A percentile compares a stretch with the other conserved stretches of the same genome.
phyloP scores from a whole-genome alignment of 2,888 invertebrate species.

The Apamea anceps region DNA sequence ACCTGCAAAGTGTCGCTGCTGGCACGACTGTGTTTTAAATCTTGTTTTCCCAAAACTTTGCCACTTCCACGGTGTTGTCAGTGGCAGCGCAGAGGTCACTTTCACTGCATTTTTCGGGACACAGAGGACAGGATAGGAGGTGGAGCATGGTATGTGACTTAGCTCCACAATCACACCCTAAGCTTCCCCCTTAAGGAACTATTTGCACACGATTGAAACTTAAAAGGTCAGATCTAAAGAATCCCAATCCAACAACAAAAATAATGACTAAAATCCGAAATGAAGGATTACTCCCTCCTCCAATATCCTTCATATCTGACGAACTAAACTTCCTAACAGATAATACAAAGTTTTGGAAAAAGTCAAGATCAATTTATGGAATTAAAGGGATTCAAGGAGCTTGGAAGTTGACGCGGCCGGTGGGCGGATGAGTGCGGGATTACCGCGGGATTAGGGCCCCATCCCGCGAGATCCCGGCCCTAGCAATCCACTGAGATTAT shows the following conservation, averaged over 20 bases:
- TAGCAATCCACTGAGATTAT: conserved; percentile 83
- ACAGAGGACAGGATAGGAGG: too few relatives aligned
- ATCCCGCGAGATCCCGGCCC: conserved; percentile 65
- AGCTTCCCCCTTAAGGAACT: too few relatives aligned
- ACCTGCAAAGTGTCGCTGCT: too few relatives aligned
- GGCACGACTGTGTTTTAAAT: too few relatives aligned
- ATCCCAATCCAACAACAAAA: conserved; percentile 1
- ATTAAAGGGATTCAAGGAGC: conserved; percentile 81
- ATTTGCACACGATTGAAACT: too few relatives aligned
- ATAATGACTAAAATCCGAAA: background rate
- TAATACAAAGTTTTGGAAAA: conserved; percentile 67
- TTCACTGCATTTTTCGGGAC: too few relatives aligned
- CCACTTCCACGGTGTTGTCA: too few relatives aligned
- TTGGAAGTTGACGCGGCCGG: conserved; percentile 80
- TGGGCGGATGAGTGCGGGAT: conserved; percentile 76
- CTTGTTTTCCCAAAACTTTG: too few relatives aligned
- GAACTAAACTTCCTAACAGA: conserved; percentile 58
- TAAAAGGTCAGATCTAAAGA: too few relatives aligned
- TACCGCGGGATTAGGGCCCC: conserved; percentile 77
- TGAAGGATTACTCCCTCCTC: background rate
- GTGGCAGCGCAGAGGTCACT: too few relatives aligned
- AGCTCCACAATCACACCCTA: too few relatives aligned
- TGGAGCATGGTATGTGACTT: too few relatives aligned
- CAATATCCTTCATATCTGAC: conserved; percentile 44
- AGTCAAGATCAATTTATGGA: conserved; percentile 82